Percentiles rank a stretch among this genome's conserved stretches.
phyloP scores from a whole-genome alignment of 2,888 invertebrate species.

The Phorcus lineatus region DNA sequence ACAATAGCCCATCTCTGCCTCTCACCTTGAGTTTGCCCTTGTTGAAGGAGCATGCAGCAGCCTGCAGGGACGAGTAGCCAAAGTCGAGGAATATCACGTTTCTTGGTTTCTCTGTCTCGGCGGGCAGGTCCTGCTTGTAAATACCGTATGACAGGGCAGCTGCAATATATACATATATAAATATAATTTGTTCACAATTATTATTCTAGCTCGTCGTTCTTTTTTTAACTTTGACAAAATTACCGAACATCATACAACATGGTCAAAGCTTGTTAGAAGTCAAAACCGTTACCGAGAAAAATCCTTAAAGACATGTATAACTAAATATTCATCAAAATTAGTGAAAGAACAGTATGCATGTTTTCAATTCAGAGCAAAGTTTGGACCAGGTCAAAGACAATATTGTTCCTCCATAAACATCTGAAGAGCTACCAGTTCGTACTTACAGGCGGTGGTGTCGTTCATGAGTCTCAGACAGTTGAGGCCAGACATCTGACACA shows the following conservation, averaged over 20 bases:
- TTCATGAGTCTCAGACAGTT: constrained; percentile 96
- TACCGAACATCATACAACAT: no score
- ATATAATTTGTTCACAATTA: no score
- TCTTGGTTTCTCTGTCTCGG: constrained; percentile 86
- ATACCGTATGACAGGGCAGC: constrained; percentile 97
- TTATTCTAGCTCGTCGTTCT: background rate
- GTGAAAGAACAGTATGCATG: no score
- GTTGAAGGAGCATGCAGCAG: constrained; percentile 92
- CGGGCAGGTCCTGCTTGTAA: constrained; percentile 96
- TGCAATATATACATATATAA: no score
- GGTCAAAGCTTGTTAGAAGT: no score
- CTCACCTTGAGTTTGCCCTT: constrained; percentile 93
- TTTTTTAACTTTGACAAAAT: background rate
- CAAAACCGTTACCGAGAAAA: no score
- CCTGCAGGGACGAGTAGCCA: constrained; percentile 91
- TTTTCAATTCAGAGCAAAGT: no score
- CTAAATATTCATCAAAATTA: no score
- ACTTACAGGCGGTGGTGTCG: constrained; percentile 90
- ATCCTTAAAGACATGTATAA: no score
- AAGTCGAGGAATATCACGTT: constrained; percentile 98
- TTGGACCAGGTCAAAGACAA: no score
- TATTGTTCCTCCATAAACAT: background rate
- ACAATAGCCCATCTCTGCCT: constrained; percentile 9
- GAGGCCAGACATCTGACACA: constrained; percentile 92
- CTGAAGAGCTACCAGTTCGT: background rate